phyloP scores from a whole-genome alignment of 2,888 invertebrate species.

The Dolomedes plantarius region DNA sequence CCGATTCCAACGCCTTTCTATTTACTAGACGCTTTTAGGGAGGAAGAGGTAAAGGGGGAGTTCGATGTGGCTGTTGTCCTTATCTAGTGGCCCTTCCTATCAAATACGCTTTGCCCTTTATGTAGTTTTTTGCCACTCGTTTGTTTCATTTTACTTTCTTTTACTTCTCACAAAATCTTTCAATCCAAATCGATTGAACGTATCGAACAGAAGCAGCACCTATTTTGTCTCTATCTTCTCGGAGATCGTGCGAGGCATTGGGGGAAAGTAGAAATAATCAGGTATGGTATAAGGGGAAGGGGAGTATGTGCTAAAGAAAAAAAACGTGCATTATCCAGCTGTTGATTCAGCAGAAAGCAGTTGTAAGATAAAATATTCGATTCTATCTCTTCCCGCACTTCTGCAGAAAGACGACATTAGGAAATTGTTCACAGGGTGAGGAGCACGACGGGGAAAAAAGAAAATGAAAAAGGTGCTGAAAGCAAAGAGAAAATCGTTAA shows the following conservation, averaged over 20 bases:
- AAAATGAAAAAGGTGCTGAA: background rate
- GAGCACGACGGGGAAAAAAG: background rate
- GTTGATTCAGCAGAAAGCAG: conserved; percentile 60
- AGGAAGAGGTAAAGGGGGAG: background rate
- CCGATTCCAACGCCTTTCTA: conserved; percentile 53
- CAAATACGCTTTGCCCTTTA: conserved; percentile 54
- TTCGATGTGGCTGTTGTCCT: conserved; percentile 33
- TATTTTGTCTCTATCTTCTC: conserved; percentile 46
- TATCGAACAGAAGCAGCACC: conserved; percentile 30
- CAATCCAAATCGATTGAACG: conserved; percentile 64
- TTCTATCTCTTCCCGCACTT: conserved; percentile 25
- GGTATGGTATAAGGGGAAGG: background rate
- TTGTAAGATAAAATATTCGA: conserved; percentile 59
- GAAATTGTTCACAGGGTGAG: conserved; percentile 28
- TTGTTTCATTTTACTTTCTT: conserved; percentile 44
- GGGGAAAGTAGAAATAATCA: conserved; percentile 37
- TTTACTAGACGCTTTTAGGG: conserved; percentile 56
- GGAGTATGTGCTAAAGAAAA: background rate
- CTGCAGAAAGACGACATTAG: conserved; percentile 31
- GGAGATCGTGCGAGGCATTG: conserved; percentile 22
- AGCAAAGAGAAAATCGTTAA: conserved; percentile 35
- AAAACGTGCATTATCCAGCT: conserved; percentile 39
- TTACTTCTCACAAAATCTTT: conserved; percentile 61
- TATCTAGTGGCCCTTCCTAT: conserved; percentile 55
- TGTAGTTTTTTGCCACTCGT: conserved; percentile 36